Conservation (phyloP, 1,140 invertebrate genomes). For the Drosophila sucinea region DNA sequence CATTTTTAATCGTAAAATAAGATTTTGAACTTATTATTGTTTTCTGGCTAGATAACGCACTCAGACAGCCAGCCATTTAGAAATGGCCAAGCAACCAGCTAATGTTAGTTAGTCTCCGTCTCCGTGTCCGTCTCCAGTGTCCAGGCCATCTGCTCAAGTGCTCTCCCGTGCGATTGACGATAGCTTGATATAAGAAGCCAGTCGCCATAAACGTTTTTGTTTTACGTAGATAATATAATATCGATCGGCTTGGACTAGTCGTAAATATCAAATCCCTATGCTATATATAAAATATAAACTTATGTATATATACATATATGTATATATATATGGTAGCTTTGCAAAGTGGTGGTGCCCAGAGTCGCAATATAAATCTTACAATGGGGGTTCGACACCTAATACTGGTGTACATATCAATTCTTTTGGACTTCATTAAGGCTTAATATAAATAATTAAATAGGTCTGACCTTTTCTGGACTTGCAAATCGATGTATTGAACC, state of each 20-base stretch:
- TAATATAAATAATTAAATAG: conserved; percentile 3
- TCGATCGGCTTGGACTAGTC: conserved; percentile 71
- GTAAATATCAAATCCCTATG: conserved; percentile 75
- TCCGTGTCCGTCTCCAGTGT: not conserved
- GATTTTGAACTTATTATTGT: conserved; percentile 75
- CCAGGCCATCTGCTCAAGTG: conserved; percentile 56
- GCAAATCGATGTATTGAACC: not conserved
- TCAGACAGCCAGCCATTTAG: conserved; percentile 20
- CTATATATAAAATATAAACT: conserved; percentile 41
- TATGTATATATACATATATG: conserved; percentile 38
- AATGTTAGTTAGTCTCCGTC: conserved; percentile 1
- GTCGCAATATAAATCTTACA: conserved; percentile 29
- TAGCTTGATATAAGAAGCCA: conserved; percentile 52
- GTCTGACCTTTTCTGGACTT: not conserved
- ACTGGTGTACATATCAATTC: not conserved
- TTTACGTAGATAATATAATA: conserved; percentile 72
- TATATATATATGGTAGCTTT: conserved; percentile 21
- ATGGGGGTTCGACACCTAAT: conserved; percentile 6
- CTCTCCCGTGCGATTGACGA: conserved; percentile 45
- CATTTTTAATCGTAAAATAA: conserved; percentile 78
- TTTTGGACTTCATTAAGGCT: not conserved
- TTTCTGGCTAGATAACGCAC: conserved; percentile 63
- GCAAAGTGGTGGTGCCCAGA: conserved; percentile 28
- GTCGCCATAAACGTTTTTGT: conserved; percentile 55
- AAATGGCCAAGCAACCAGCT: conserved; percentile 27